phyloP scores from a whole-genome alignment of 2,113 vertebrate species.

The Odobenus rosmarus region DNA sequence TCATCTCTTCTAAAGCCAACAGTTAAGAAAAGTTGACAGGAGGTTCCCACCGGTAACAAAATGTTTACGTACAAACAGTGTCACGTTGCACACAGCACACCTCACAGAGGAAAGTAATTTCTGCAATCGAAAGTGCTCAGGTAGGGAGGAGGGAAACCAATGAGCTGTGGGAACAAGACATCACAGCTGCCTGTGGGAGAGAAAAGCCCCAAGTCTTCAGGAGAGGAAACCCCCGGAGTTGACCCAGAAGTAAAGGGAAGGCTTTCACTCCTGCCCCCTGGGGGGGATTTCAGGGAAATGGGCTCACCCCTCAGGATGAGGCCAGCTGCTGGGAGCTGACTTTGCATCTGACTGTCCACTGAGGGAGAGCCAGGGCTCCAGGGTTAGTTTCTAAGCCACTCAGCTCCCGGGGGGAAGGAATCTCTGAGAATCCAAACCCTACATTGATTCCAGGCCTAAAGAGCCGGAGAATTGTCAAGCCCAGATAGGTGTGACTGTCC shows the following conservation, averaged over 20 bases:
- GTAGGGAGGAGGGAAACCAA: background rate
- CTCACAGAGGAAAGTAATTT: background rate
- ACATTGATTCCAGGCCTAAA: background rate
- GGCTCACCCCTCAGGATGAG: background rate
- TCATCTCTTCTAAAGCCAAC: background rate
- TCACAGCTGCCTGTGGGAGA: background rate
- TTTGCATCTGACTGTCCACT: background rate
- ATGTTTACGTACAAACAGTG: background rate
- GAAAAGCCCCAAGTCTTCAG: background rate
- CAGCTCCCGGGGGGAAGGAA: background rate
- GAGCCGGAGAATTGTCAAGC: background rate
- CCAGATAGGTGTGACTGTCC: background rate
- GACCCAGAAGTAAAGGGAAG: background rate
- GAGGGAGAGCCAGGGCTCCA: background rate
- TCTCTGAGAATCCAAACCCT: background rate
- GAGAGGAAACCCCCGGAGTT: background rate
- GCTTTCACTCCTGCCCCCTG: background rate
- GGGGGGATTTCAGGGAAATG: background rate
- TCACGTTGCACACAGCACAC: background rate
- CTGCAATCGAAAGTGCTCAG: background rate
- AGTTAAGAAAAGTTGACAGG: background rate
- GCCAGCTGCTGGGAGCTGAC: too few species aligned
- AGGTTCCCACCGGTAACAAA: background rate
- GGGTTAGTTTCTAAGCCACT: too few species aligned
- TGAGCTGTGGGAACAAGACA: accelerated